These are phyloP conservation scores for Melanotaenia pygmaea DNA, from an alignment of 2,797 vertebrate genomes.

Conservation along the genomic window DNA sequence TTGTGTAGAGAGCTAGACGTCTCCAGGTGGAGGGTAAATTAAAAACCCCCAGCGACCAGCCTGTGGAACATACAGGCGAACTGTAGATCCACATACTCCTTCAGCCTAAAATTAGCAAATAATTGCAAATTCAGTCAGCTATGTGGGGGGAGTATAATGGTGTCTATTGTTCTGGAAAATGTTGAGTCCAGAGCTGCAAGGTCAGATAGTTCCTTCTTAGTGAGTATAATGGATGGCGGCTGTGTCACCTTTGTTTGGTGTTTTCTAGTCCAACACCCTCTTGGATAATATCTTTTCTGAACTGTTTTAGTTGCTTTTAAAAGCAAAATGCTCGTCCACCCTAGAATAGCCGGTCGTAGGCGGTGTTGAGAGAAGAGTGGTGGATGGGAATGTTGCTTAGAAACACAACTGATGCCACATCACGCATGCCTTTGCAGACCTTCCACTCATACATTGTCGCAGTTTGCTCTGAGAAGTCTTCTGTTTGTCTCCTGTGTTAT, in stretches of 20 bases:
- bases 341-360: slow-evolving; percentile 62
- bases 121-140: slow-evolving; percentile 61
- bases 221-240: slow-evolving; percentile 8
- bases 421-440: slow-evolving; percentile 54
- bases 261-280: slow-evolving; percentile 4
- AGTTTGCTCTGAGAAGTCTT: background rate
- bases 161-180: slow-evolving; percentile 60
- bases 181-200: slow-evolving; percentile 35
- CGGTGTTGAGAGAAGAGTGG: slow-evolving; percentile 52
- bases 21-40: background rate
- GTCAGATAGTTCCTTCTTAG: slow-evolving; percentile 30
- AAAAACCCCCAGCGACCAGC: background rate
- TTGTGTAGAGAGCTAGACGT: slow-evolving; percentile 10
- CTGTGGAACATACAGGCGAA: background rate
- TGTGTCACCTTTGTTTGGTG: slow-evolving; percentile 33
- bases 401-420: slow-evolving; percentile 65
- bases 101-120: slow-evolving; percentile 53
- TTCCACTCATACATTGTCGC: slow-evolving; percentile 61
- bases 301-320: slow-evolving; percentile 27
- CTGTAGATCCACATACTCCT: slow-evolving; percentile 7
- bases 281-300: slow-evolving; percentile 3
- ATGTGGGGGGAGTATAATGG: slow-evolving; percentile 60
- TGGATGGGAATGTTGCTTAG: slow-evolving; percentile 77
- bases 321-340: slow-evolving; percentile 31
- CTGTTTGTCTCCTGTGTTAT: background rate